A percentile compares a stretch with the other conserved stretches of the same genome.
phyloP scores from a whole-genome alignment of 2,888 invertebrate species.

The Agonopterix arenella region DNA sequence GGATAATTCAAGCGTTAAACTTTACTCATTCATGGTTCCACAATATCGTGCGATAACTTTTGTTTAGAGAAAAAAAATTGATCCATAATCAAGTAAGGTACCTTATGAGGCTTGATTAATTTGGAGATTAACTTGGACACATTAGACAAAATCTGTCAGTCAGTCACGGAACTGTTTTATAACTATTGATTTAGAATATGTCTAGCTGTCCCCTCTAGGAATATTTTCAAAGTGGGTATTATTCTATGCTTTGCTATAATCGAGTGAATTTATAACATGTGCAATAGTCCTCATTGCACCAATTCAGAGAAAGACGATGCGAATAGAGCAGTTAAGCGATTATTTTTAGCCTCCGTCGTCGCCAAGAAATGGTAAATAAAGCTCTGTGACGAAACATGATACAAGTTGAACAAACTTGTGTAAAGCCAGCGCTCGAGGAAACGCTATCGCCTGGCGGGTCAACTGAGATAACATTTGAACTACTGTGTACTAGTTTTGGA shows the following conservation, averaged over 20 bases:
- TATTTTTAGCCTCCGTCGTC: constrained; percentile 38
- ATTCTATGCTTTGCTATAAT: constrained; percentile 10
- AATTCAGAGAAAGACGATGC: constrained; percentile 36
- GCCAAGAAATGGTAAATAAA: constrained; percentile 52
- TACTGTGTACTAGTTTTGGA: constrained; percentile 60
- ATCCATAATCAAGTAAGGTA: no score
- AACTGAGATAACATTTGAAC: constrained; percentile 55
- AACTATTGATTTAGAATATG: no score
- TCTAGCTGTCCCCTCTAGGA: no score
- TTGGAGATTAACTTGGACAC: no score
- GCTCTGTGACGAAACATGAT: constrained; percentile 40
- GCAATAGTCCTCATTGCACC: constrained; percentile 23
- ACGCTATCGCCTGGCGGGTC: constrained; percentile 47
- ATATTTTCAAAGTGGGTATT: no score
- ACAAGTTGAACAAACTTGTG: constrained; percentile 66
- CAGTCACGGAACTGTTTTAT: no score
- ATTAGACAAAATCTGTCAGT: no score
- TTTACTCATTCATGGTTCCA: no score
- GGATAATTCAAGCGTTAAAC: no score
- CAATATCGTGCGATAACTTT: no score
- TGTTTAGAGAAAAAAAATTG: no score
- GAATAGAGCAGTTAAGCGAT: constrained; percentile 39
- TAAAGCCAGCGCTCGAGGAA: constrained; percentile 40
- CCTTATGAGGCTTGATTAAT: no score
- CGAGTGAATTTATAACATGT: constrained; percentile 29